A percentile compares a stretch with the other conserved stretches of the same genome.
These are phyloP conservation scores for Atractosteus spatula DNA, from an alignment of 2,113 vertebrate genomes.

Conservation along the genomic window DNA sequence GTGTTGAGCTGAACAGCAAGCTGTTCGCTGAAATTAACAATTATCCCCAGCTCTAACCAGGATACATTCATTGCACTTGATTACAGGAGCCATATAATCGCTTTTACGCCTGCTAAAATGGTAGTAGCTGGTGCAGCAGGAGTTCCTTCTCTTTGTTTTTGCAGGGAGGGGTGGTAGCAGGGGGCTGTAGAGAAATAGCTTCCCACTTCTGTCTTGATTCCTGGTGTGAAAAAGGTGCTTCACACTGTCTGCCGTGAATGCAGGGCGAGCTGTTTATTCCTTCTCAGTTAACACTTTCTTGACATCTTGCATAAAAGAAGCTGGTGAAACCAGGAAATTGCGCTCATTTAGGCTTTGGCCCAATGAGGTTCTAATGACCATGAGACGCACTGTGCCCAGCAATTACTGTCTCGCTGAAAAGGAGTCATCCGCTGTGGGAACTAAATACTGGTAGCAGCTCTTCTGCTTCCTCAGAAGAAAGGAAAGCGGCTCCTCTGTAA, in stretches of 20 bases:
- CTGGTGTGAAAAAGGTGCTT: slow-evolving; percentile 72
- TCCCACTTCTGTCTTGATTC: slow-evolving; percentile 71
- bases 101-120: slow-evolving; percentile 83
- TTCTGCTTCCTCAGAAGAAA: slow-evolving; percentile 69
- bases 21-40: slow-evolving; percentile 85
- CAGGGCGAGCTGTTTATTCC: slow-evolving; percentile 77
- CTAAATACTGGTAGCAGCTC: slow-evolving; percentile 73
- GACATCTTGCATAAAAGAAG: slow-evolving; percentile 68
- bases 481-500: slow-evolving; percentile 74
- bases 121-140: slow-evolving; percentile 81
- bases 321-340: slow-evolving; percentile 80
- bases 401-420: slow-evolving; percentile 82
- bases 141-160: slow-evolving; percentile 81
- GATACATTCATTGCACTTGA: slow-evolving; percentile 85
- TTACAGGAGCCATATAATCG: slow-evolving; percentile 83
- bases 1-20: slow-evolving; percentile 66
- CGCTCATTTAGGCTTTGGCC: slow-evolving; percentile 76
- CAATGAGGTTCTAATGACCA: slow-evolving; percentile 79
- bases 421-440: slow-evolving; percentile 76
- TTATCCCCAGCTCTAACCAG: slow-evolving; percentile 82
- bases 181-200: slow-evolving; percentile 66
- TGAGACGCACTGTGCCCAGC: slow-evolving; percentile 76
- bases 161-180: slow-evolving; percentile 71
- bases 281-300: slow-evolving; percentile 79
- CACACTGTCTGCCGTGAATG: slow-evolving; percentile 68